Evolutionary conservation across 2,888 invertebrate genomes (phyloP).

Genomic region (Magallana nippona): DNA sequence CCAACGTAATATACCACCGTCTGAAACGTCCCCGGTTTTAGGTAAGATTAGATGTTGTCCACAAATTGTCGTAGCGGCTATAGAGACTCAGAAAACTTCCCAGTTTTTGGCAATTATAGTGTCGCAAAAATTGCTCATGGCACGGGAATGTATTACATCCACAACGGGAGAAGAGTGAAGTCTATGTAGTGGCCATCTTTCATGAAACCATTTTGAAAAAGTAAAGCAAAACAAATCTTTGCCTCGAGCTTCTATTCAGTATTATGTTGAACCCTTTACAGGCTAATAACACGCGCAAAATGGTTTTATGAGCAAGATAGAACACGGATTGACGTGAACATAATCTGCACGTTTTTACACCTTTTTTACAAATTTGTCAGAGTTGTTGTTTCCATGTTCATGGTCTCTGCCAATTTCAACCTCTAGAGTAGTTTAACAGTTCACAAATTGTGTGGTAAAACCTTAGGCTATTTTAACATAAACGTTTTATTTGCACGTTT

Average conservation of each 20-base stretch:
- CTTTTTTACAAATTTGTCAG: conserved; percentile 25
- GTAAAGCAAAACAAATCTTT: background rate
- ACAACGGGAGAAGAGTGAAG: background rate
- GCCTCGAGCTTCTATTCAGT: background rate
- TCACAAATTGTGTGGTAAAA: conserved; percentile 32
- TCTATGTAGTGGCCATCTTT: conserved; percentile 19
- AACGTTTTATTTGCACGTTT: conserved; percentile 31
- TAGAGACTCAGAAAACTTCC: conserved; percentile 24
- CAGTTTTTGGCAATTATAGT: conserved; percentile 2
- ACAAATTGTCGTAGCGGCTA: conserved; percentile 34
- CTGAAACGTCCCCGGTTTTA: conserved; percentile 73
- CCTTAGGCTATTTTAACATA: conserved; percentile 31
- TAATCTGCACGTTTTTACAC: conserved; percentile 29
- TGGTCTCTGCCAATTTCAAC: conserved; percentile 29
- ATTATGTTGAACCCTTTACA: background rate
- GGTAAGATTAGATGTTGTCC: conserved; percentile 64
- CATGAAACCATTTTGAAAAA: conserved; percentile 32
- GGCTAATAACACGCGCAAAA: conserved; percentile 12
- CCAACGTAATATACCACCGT: conserved; percentile 75
- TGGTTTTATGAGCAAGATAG: conserved; percentile 28
- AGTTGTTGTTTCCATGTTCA: conserved; percentile 21
- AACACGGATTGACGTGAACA: conserved; percentile 20
- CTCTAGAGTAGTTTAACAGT: conserved; percentile 35
- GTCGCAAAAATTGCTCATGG: background rate
- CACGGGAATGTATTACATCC: conserved; percentile 7